Percentiles rank a stretch among this genome's conserved stretches.
phyloP scores from a whole-genome alignment of 2,113 vertebrate genomes.

The Ceuthmochares aereus region DNA sequence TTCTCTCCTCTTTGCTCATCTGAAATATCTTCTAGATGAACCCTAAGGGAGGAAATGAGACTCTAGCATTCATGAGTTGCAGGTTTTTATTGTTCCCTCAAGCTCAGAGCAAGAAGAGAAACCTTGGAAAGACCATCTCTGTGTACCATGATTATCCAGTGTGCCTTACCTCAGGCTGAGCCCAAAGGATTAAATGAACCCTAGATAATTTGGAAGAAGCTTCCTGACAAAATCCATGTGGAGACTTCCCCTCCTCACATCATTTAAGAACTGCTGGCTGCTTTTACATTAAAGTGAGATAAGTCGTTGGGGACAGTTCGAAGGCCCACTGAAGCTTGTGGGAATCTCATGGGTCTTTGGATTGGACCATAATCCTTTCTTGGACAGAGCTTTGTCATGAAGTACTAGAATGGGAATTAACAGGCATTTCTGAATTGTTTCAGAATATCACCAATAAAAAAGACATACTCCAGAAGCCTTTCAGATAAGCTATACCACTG shows the following conservation, averaged over 20 bases:
- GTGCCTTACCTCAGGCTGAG: not conserved
- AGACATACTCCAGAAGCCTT: not conserved
- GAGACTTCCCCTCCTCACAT: not conserved
- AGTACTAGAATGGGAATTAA: not conserved
- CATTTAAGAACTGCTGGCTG: not conserved
- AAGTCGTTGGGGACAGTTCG: not conserved
- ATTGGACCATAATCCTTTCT: not conserved
- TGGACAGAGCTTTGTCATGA: not conserved
- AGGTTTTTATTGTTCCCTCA: not conserved
- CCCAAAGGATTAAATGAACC: not conserved
- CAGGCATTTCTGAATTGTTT: not conserved
- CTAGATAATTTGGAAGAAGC: not conserved
- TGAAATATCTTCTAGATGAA: not conserved
- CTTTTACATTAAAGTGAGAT: not conserved
- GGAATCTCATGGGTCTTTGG: not conserved
- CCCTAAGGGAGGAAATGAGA: not conserved
- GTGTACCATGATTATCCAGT: not conserved
- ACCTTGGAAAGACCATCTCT: rapidly evolving
- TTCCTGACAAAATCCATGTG: not conserved
- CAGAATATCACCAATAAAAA: conserved; percentile 17
- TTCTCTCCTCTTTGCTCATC: not conserved
- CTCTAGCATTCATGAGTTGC: rapidly evolving
- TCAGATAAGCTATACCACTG: not conserved
- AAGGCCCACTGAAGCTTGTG: not conserved
- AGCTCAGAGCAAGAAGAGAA: not conserved